phyloP scores from a whole-genome alignment of 2,797 vertebrate genomes.

The Danionella dracula region DNA sequence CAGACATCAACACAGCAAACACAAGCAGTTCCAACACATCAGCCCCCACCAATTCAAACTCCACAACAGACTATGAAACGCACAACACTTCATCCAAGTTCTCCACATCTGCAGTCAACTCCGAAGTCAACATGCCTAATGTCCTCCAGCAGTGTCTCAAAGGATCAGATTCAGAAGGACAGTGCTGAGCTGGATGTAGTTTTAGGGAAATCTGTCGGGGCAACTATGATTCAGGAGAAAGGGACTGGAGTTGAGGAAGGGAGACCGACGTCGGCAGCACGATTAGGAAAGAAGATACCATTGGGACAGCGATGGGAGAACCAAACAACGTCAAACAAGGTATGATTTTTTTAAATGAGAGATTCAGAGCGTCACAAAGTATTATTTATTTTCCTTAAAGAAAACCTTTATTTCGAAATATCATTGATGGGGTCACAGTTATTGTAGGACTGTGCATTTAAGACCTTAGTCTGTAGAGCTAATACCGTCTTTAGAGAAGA shows the following conservation, averaged over 20 bases:
- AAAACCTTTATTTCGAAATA: too few relatives aligned
- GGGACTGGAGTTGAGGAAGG: slow-evolving; percentile 12
- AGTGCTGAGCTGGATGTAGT: slow-evolving; percentile 11
- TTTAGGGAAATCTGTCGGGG: slow-evolving; percentile 17
- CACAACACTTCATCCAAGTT: slow-evolving; percentile 29
- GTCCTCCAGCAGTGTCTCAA: slow-evolving; percentile 36
- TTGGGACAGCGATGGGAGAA: slow-evolving; percentile 56
- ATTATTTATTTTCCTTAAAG: too few relatives aligned
- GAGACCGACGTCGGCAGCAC: slow-evolving; percentile 36
- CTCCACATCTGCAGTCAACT: slow-evolving; percentile 41
- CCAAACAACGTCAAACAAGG: slow-evolving; percentile 54
- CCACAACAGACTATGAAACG: slow-evolving; percentile 31
- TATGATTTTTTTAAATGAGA: too few relatives aligned
- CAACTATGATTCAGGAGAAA: slow-evolving; percentile 1
- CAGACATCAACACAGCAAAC: background rate
- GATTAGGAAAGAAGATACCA: slow-evolving; percentile 50
- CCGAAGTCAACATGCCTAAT: slow-evolving; percentile 40
- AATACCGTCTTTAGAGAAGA: too few relatives aligned
- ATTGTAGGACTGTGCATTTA: too few relatives aligned
- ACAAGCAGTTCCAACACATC: slow-evolving; percentile 31
- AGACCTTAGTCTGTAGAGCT: too few relatives aligned
- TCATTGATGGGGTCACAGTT: too few relatives aligned
- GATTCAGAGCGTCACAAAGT: too few relatives aligned
- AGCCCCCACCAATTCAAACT: slow-evolving; percentile 21
- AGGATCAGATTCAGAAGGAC: slow-evolving; percentile 31